These are phyloP conservation scores for Amphiprion ocellaris DNA, from an alignment of 2,113 vertebrate genomes.

Conservation along the genomic window DNA sequence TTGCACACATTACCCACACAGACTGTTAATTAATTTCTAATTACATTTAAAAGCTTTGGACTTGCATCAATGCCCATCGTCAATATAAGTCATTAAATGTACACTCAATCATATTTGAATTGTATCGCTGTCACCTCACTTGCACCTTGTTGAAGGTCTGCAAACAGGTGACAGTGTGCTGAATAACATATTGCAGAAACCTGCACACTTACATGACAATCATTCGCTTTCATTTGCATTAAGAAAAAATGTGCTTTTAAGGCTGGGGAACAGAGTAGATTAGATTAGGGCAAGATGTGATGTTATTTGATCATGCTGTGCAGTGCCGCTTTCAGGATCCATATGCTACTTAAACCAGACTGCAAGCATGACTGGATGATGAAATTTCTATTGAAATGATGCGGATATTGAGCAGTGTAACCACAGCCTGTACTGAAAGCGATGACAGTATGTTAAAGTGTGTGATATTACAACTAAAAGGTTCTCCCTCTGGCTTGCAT, in stretches of 20 bases:
- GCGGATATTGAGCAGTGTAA: slow-evolving; percentile 19
- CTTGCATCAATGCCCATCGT: background rate
- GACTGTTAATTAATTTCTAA: slow-evolving; percentile 18
- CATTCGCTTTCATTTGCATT: slow-evolving; percentile 46
- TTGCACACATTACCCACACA: background rate
- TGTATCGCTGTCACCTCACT: slow-evolving; percentile 33
- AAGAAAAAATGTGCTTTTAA: slow-evolving; percentile 31
- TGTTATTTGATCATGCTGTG: slow-evolving; percentile 32
- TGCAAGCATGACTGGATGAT: slow-evolving; percentile 21
- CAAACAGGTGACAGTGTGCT: slow-evolving; percentile 27
- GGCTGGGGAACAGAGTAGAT: slow-evolving; percentile 17
- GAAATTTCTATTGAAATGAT: slow-evolving; percentile 40
- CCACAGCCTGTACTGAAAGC: slow-evolving; percentile 30
- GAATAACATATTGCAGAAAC: slow-evolving; percentile 1
- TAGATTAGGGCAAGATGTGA: slow-evolving; percentile 42
- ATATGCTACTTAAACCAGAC: slow-evolving; percentile 33
- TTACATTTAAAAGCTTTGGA: slow-evolving; percentile 9
- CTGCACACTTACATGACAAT: slow-evolving; percentile 16
- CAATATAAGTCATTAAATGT: background rate
- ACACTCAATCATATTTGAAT: slow-evolving; percentile 31
- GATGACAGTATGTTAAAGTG: slow-evolving; percentile 51
- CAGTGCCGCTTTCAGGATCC: slow-evolving; percentile 29
- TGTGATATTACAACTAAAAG: slow-evolving; percentile 63
- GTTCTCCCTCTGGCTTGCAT: slow-evolving; percentile 63
- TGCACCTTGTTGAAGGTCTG: slow-evolving; percentile 7